Base-by-base conservation (phyloP, 1,140 invertebrate species). In the Papilio machaon region DNA sequence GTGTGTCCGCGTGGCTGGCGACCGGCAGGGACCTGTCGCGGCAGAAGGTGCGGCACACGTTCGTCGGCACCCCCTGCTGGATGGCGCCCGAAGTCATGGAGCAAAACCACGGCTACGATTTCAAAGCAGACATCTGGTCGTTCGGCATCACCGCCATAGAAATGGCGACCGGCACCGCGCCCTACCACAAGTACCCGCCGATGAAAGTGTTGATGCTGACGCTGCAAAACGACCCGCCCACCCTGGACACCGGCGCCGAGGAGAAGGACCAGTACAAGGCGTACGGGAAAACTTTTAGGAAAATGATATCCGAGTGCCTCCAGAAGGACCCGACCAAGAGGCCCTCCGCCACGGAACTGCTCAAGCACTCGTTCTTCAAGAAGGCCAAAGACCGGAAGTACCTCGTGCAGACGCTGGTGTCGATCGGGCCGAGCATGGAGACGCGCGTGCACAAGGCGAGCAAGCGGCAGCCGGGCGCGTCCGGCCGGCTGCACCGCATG, bases 61-160 rank as follows among this genome's bases (percentile, higher is more conserved):
- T 99, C 95, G 99, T 99, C 8, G 99, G 99, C 23, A 99, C 99
- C 9, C 98, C 99, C 0, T 99, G 99, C 94, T 99, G 99, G 99
- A 99, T 99, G 99, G 99, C 99, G 30, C 99, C 99, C 19, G 99
- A 99, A 95, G 99, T 99, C 81, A 99, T 99, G 99, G 99, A 99
- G 95, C 99, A 99, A 96, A 98, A 99, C 91, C 98, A 99, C 92
- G 99, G 99, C 0, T 99, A 99, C 92, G 99, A 99, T 92, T 99
- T 99, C 94, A 99, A 99, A 95, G 99, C 99, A 2, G 99, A 99
- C 91, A 99, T 99, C 85, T 99, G 99, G 99, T 99, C 98, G 52
- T 98, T 99, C 94, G 99, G 99, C 19, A 99, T 99, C 75, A 99
- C 99, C 4, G 99, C 99, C 0, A 99, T 99, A 85, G 99, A 99